Evolutionary conservation across 2,888 invertebrate genomes (phyloP).

Genomic region (Brachyopa scutellaris): DNA sequence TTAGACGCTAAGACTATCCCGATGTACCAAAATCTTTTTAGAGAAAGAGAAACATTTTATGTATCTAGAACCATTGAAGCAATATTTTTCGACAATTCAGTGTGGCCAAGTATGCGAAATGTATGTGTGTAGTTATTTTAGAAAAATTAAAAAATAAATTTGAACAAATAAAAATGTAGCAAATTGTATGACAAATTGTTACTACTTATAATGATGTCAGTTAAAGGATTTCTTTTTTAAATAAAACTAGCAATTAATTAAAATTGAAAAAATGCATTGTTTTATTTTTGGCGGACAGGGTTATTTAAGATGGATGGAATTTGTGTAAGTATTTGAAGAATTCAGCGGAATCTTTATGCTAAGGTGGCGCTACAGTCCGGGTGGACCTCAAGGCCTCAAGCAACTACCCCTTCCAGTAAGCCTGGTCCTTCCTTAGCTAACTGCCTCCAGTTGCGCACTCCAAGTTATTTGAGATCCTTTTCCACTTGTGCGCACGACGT

Average conservation of each 20-base stretch:
- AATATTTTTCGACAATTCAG: conserved; percentile 69
- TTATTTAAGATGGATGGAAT: too few species aligned
- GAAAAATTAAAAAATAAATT: not conserved
- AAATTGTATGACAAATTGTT: conserved; percentile 14
- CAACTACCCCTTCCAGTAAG: too few species aligned
- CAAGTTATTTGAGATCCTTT: too few species aligned
- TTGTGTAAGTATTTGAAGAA: too few species aligned
- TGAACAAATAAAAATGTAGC: not conserved
- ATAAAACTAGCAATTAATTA: too few species aligned
- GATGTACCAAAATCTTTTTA: conserved; percentile 45
- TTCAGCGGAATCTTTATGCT: too few species aligned
- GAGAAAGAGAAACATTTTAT: conserved; percentile 26
- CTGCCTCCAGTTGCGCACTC: too few species aligned
- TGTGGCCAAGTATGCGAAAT: conserved; percentile 23
- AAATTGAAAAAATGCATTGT: not conserved
- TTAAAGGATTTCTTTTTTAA: conserved; percentile 21
- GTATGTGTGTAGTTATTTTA: conserved; percentile 44
- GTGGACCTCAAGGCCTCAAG: too few species aligned
- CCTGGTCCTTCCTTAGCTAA: too few species aligned
- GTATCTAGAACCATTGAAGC: conserved; percentile 59
- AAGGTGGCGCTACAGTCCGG: too few species aligned
- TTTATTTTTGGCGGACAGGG: too few species aligned
- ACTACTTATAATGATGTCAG: conserved; percentile 7
- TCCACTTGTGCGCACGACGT: too few species aligned
- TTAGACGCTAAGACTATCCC: conserved; percentile 53